Evolutionary conservation across 1,140 invertebrate genomes (phyloP).

Genomic region (Zaprionus ornatus): DNA sequence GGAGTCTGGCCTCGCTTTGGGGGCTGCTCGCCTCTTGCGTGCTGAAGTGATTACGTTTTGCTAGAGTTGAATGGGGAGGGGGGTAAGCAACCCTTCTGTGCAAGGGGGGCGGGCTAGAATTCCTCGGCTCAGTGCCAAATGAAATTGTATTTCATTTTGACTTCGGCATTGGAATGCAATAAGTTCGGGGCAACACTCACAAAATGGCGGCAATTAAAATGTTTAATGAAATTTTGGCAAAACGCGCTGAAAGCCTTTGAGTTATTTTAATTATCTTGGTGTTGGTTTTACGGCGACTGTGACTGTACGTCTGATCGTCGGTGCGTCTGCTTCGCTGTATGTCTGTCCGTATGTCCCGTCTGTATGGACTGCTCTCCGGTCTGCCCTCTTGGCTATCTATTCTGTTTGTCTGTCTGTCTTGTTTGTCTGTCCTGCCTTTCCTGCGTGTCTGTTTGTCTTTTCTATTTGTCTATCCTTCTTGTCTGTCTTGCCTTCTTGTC

Average conservation of each 20-base stretch:
- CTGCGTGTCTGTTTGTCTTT: too few species aligned
- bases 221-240: constrained; percentile 77
- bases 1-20: constrained; percentile 33
- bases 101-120: constrained; percentile 3
- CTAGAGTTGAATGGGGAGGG: constrained; percentile 7
- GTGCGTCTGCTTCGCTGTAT: not conserved
- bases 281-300: constrained; percentile 65
- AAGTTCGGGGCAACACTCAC: constrained; percentile 53
- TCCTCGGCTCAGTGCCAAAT: constrained; percentile 41
- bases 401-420: too few species aligned
- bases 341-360: too few species aligned
- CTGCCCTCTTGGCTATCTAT: too few species aligned
- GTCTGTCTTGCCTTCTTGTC: too few species aligned
- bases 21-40: constrained; percentile 53
- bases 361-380: too few species aligned
- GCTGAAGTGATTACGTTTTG: constrained; percentile 60
- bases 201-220: constrained; percentile 79
- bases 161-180: constrained; percentile 70
- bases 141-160: constrained; percentile 73
- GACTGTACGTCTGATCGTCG: not conserved
- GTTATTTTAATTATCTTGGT: constrained; percentile 78
- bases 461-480: too few species aligned
- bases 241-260: constrained; percentile 46
- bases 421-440: too few species aligned
- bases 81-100: constrained; percentile 29